Base-by-base conservation (phyloP, 2,797 vertebrate genomes). In the Atherinosoma microstoma region DNA sequence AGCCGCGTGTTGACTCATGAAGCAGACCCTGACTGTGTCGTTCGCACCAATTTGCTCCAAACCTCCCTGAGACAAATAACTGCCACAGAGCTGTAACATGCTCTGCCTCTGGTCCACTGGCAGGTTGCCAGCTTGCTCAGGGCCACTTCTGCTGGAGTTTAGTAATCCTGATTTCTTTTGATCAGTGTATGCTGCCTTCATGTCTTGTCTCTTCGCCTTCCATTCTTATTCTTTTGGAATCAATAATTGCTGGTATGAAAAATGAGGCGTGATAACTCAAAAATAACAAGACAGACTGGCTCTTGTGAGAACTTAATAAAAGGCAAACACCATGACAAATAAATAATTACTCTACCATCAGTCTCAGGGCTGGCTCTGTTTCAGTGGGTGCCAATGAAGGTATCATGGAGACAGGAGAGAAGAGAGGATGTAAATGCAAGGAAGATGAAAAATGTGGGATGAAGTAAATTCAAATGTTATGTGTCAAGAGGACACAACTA, bases 21-120 rank as follows among this genome's bases (percentile, higher is more conserved):
- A 85, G 84, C 79, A 74, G 85, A 90, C 85, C 82, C 85, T 85
- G 83, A 74, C 87, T 89, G 87, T 74, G 90, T 77, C 70, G 82
- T 90, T 89, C 90, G 84, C 82, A 85, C 89, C 91, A 93, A 92
- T 92, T 92, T 93, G 81, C 88, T 88, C 75, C 58, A 78, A 91
- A 90, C 79, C 78, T 92, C 80, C 70, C 83, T 66, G 81, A 93
- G 82, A 92, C 90, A 90, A 92, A 91, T 92, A 89, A 89, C 82
- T 62, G 75, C 87, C 86, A 86, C 89, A 64, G 83, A 85, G 90
- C 85, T 67, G 81, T 61, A 86, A 83, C 77, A 80, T 78, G 66
- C 83, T 82, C 79, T 67, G 66, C 73, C 79, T 87, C 73, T 78
- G 70, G 86, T 78, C 76, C 59, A 4, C 84, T 89, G 86, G 92